Conservation (phyloP, 2,113 vertebrate species). For the Gorilla gorilla region DNA sequence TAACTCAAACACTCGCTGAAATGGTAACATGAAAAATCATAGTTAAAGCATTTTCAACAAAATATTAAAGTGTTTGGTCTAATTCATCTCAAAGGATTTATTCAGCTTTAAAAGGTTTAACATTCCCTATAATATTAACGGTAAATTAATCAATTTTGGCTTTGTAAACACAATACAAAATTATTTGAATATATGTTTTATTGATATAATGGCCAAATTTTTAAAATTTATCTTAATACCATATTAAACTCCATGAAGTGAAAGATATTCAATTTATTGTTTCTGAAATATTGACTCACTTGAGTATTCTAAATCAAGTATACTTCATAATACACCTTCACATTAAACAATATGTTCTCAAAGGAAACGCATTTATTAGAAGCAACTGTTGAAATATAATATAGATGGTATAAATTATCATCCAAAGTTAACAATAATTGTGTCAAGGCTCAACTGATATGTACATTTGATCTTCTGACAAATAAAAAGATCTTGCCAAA, state of each 20-base stretch:
- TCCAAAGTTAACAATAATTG: neutral
- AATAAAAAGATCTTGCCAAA: neutral
- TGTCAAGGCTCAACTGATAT: neutral
- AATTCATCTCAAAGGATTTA: neutral
- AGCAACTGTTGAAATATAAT: neutral
- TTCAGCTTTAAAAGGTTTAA: neutral
- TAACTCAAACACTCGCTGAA: neutral
- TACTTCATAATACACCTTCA: neutral
- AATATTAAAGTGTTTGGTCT: neutral
- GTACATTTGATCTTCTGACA: neutral
- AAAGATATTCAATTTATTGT: neutral
- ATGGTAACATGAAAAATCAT: neutral
- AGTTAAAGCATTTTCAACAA: neutral
- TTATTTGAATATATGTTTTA: neutral
- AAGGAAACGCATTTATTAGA: neutral
- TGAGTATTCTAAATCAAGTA: neutral
- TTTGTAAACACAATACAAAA: neutral
- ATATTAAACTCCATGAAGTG: neutral
- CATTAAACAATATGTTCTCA: neutral
- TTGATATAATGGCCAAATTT: neutral
- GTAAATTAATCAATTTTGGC: neutral
- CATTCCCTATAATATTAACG: neutral
- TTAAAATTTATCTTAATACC: neutral
- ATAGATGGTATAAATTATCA: neutral
- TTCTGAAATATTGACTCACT: neutral